Percentiles rank a stretch among this genome's conserved stretches.
Evolutionary conservation across 1,140 invertebrate genomes (phyloP).

Genomic region (Macrostomum lignano): DNA sequence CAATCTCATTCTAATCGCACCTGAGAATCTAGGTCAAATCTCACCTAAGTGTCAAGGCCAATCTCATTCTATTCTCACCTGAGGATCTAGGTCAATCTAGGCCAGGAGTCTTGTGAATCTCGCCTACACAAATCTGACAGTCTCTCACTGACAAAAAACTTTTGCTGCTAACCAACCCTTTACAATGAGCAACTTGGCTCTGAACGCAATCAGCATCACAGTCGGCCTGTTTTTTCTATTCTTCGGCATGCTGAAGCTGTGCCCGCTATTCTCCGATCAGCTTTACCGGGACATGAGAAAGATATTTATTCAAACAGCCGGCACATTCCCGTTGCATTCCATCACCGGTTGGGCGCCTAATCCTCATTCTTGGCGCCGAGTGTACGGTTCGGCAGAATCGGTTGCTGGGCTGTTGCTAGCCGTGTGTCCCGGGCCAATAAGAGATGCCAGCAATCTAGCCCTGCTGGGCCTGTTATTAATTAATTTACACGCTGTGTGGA

Average conservation of each 20-base stretch:
- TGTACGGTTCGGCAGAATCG: conserved; percentile 58
- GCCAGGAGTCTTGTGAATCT: no score
- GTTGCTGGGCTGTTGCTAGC: conserved; percentile 58
- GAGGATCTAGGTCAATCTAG: no score
- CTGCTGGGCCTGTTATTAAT: conserved; percentile 51
- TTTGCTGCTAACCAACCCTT: no score
- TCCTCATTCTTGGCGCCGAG: conserved; percentile 46
- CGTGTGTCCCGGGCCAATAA: conserved; percentile 56
- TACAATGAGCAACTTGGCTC: conserved; percentile 40
- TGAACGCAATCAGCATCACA: conserved; percentile 59
- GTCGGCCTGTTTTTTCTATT: conserved; percentile 79
- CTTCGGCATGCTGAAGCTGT: conserved; percentile 63
- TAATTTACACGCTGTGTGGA: conserved; percentile 64
- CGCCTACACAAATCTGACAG: no score
- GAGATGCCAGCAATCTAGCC: conserved; percentile 53
- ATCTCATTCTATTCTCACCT: no score
- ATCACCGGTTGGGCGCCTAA: conserved; percentile 37
- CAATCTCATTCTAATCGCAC: no score
- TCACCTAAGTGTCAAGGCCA: no score
- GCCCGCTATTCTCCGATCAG: conserved; percentile 63
- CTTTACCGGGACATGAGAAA: conserved; percentile 82
- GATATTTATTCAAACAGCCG: conserved; percentile 78
- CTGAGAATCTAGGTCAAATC: no score
- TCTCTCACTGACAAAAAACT: no score
- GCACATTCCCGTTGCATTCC: conserved; percentile 59